phyloP scores from a whole-genome alignment of 1,140 invertebrate genomes.

The Bradynema listronoti region DNA sequence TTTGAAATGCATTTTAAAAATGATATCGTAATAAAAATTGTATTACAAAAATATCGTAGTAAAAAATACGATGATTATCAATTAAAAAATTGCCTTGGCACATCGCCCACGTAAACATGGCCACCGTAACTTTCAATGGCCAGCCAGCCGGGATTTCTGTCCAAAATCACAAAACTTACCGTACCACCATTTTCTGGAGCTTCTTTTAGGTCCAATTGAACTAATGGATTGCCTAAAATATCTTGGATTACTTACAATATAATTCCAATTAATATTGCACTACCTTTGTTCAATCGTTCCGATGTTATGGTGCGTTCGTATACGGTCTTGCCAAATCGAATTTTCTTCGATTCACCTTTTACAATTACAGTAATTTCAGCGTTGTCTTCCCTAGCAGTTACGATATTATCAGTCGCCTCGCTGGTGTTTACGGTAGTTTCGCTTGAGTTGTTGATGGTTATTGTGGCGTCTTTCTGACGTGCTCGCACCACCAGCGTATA shows the following conservation, averaged over 20 bases:
- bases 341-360: no score
- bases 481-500: no score
- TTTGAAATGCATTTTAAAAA: no score
- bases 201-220: conserved; percentile 4
- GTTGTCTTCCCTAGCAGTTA: no score
- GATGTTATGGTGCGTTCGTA: background rate
- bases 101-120: conserved; percentile 34
- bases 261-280: background rate
- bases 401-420: no score
- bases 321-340: background rate
- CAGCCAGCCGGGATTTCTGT: conserved; percentile 38
- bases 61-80: no score
- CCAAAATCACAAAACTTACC: conserved; percentile 28
- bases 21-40: no score
- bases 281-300: background rate
- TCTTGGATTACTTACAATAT: background rate
- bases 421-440: no score
- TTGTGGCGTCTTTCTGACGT: no score
- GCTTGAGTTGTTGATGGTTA: no score
- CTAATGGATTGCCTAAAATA: conserved; percentile 3
- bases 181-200: background rate
- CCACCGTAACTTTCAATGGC: conserved; percentile 32
- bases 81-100: conserved; percentile 22
- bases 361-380: no score
- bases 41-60: no score